These are phyloP conservation scores for Linurgus olivaceus DNA, from an alignment of 2,797 vertebrate genomes.

Conservation along the genomic window DNA sequence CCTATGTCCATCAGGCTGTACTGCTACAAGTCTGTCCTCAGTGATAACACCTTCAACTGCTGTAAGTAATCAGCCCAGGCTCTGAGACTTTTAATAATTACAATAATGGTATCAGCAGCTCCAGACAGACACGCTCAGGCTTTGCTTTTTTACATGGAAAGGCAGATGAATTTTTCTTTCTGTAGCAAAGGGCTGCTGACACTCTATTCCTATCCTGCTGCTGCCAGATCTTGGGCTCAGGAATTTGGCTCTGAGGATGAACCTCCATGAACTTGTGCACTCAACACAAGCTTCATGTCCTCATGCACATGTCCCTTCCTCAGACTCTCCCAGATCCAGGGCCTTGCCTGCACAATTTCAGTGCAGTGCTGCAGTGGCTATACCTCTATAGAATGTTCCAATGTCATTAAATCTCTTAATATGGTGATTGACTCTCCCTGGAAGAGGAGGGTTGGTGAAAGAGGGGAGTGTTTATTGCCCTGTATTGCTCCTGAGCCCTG, in stretches of 20 bases:
- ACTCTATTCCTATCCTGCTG: neutral
- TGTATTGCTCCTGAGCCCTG: neutral
- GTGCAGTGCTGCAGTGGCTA: neutral
- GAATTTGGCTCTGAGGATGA: neutral
- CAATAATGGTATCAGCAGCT: neutral
- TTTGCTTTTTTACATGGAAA: neutral
- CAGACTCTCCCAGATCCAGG: neutral
- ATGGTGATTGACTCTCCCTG: neutral
- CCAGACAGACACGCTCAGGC: neutral
- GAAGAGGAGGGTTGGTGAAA: neutral
- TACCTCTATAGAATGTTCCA: fast-evolving
- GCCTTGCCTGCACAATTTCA: neutral
- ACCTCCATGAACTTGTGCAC: neutral
- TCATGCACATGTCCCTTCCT: neutral
- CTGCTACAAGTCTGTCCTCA: neutral
- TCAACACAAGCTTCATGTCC: neutral
- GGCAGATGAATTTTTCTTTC: neutral
- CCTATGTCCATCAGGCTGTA: neutral
- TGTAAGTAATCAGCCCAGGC: neutral
- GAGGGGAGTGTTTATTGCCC: neutral
- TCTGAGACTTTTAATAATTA: neutral
- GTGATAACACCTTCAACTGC: neutral
- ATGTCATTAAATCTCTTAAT: neutral
- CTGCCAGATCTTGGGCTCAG: fast-evolving
- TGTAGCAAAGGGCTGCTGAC: neutral